Percentiles rank a stretch among this genome's conserved stretches.
These are phyloP conservation scores for Pseudoips prasinana DNA, from an alignment of 2,888 invertebrate species.

Conservation along the genomic window DNA sequence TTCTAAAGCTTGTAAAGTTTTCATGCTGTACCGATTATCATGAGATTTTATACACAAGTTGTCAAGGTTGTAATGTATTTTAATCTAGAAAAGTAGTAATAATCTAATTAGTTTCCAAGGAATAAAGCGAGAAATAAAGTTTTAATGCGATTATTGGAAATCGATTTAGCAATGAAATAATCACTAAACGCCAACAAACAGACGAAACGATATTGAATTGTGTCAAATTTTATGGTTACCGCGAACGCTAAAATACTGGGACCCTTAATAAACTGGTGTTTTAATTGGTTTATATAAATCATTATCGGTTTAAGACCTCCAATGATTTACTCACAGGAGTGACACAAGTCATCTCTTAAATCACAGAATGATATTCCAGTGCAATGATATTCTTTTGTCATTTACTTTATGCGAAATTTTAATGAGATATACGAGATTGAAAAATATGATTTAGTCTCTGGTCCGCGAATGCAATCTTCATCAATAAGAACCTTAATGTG, in stretches of 20 bases:
- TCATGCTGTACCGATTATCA: too few relatives aligned
- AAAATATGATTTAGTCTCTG: slow-evolving; percentile 53
- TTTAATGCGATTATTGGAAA: too few relatives aligned
- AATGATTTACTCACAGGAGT: slow-evolving; percentile 77
- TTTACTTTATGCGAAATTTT: slow-evolving; percentile 68
- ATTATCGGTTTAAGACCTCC: slow-evolving; percentile 67
- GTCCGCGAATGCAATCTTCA: slow-evolving; percentile 43
- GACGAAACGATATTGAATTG: slow-evolving; percentile 29
- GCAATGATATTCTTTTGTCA: slow-evolving; percentile 62
- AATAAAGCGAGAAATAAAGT: too few relatives aligned
- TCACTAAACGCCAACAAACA: slow-evolving; percentile 42
- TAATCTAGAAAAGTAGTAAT: too few relatives aligned
- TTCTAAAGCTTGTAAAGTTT: too few relatives aligned
- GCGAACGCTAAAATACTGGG: slow-evolving; percentile 32
- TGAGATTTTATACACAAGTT: too few relatives aligned
- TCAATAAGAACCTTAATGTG: slow-evolving; percentile 36
- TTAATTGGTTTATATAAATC: slow-evolving; percentile 80
- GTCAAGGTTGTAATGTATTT: too few relatives aligned
- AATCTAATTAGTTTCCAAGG: too few relatives aligned
- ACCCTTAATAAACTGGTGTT: slow-evolving; percentile 59
- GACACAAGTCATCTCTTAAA: slow-evolving; percentile 67
- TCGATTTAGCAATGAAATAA: too few relatives aligned
- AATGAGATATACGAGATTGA: slow-evolving; percentile 68
- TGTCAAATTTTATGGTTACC: slow-evolving; percentile 28
- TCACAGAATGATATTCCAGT: slow-evolving; percentile 48